Evolutionary conservation across 2,888 invertebrate species (phyloP).

Genomic region (Lasioglossum marginatum): DNA sequence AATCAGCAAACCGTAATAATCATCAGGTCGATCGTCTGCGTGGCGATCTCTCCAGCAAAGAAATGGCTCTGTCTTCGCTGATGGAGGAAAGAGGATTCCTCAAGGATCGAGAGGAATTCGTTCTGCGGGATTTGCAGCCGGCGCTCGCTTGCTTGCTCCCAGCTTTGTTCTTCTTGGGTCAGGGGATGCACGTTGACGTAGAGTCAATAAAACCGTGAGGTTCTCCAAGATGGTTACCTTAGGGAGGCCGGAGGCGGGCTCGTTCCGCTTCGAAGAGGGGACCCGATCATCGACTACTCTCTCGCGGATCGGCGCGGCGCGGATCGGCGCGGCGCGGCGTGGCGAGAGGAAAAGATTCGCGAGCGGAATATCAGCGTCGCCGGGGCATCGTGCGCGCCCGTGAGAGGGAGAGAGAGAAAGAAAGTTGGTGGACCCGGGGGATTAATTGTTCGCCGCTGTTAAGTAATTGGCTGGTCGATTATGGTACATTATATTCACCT

Average conservation of each 20-base stretch:
- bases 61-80: neutral
- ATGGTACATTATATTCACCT: slow-evolving; percentile 83
- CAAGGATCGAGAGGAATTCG: neutral
- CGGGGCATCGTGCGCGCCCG: neutral
- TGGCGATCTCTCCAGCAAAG: neutral
- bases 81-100: slow-evolving; percentile 13
- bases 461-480: slow-evolving; percentile 83
- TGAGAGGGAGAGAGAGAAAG: neutral
- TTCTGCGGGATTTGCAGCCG: neutral
- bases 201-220: slow-evolving; percentile 7
- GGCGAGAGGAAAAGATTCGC: neutral
- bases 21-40: neutral
- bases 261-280: neutral
- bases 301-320: neutral
- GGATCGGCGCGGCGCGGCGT: neutral
- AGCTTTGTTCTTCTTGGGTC: slow-evolving; percentile 6
- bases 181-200: neutral
- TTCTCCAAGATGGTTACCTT: slow-evolving; percentile 8
- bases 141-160: neutral
- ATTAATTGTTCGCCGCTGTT: slow-evolving; percentile 81
- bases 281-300: neutral
- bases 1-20: neutral
- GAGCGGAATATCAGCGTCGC: neutral
- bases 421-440: slow-evolving; percentile 54
- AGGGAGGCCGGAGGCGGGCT: neutral